A percentile compares a stretch with the other conserved stretches of the same genome.
Conservation (phyloP, 2,797 vertebrate species). For the Anguilla anguilla region DNA sequence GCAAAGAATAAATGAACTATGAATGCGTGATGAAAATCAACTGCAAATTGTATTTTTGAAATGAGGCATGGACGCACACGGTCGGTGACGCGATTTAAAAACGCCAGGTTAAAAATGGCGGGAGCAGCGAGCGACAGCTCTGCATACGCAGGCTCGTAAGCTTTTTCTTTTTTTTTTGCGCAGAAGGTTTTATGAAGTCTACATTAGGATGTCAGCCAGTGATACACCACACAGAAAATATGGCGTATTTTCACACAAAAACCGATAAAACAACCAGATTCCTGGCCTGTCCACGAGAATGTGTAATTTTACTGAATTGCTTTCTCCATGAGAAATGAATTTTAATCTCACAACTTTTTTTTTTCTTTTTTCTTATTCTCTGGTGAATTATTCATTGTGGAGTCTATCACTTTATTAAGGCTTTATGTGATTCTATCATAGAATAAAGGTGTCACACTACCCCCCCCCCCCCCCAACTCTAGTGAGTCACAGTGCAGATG, state of each 20-base stretch:
- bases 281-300: not conserved
- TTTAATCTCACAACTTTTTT: constrained; percentile 11
- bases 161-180: not conserved
- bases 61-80: not conserved
- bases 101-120: not conserved
- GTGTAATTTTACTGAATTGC: constrained; percentile 22
- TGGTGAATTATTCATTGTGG: constrained; percentile 43
- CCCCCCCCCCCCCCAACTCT: not conserved
- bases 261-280: not conserved
- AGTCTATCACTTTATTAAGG: constrained; percentile 24
- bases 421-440: constrained; percentile 14
- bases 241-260: not conserved
- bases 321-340: constrained; percentile 11
- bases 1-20: not conserved
- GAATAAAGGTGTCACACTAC: not conserved
- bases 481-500: constrained; percentile 6
- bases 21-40: not conserved
- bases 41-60: not conserved
- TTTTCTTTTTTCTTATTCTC: constrained; percentile 7
- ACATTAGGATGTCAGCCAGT: not conserved
- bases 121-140: not conserved
- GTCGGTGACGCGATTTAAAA: too few relatives aligned
- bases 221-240: not conserved
- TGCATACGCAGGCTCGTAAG: not conserved
- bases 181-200: not conserved